Base-by-base conservation (phyloP, 2,888 invertebrate species). In the Drosophila anceps region DNA sequence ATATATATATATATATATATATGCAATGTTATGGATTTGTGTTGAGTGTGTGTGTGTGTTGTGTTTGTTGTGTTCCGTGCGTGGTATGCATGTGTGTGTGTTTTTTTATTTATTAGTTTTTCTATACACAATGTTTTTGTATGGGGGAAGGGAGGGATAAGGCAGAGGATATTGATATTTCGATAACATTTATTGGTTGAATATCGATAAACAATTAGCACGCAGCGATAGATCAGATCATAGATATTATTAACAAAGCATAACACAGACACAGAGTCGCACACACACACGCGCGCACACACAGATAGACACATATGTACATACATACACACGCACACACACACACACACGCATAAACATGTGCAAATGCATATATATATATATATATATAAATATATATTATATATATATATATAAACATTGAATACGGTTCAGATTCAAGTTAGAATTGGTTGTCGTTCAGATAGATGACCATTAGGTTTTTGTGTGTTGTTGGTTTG, bases 31-130 rank as follows among this genome's bases (percentile, higher is more conserved):
- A 65, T 75, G 64, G 58, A 50, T 62, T 72, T 68, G 12, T 59
- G 20, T 31, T 67, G 46, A 62, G 57, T 54, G n/a, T 68, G 43
- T 24, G 18, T 58, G 65, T 69, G 33, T 69, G n/a, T n/a, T n/a
- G n/a, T 53, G 33, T 33, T 33, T 60, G n/a, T n/a, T n/a, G n/a
- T n/a, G n/a, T 7, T 77, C n/a, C 58, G 60, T 76, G 60, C 58
- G 51, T 64, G 65, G 61, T 73, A 65, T 73, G 73, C 67, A 58
- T 72, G 61, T 76, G 58, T 63, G 51, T 62, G 74, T 72, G 46
- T 68, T 77, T 48, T 68, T 57, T 77, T 51, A 51, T 50, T 53
- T 73, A 87, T 88, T 84, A 83, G 84, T 84, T 84, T 87, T 84
- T 87, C 82, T 84, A 74, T 82, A 76, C 80, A 84, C 63, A 82